Percentiles rank a stretch among this genome's conserved stretches.
These are phyloP conservation scores for Nomada goodeniana DNA, from an alignment of 2,888 invertebrate species.

Conservation along the genomic window DNA sequence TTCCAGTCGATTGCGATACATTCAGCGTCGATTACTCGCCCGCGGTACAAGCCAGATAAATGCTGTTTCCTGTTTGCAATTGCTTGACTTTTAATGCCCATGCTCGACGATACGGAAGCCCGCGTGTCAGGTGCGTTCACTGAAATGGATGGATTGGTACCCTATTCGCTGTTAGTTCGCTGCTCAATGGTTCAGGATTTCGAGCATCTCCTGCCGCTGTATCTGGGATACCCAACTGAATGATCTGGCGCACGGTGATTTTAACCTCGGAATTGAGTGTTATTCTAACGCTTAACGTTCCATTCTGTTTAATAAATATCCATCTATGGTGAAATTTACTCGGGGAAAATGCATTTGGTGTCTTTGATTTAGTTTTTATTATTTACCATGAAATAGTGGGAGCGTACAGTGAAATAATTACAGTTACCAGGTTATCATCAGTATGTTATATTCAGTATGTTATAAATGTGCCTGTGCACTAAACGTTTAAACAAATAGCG, in stretches of 20 bases:
- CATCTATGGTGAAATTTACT: no score
- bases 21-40: slow-evolving; percentile 35
- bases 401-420: no score
- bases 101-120: slow-evolving; percentile 34
- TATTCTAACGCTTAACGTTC: no score
- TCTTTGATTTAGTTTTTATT: no score
- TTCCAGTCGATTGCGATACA: slow-evolving; percentile 23
- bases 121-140: slow-evolving; percentile 3
- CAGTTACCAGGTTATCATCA: no score
- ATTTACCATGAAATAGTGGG: no score
- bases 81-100: slow-evolving; percentile 49
- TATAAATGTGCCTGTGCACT: no score
- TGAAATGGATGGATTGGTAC: slow-evolving; percentile 26
- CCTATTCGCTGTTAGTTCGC: slow-evolving; percentile 12
- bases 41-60: slow-evolving; percentile 8
- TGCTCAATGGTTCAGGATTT: not conserved
- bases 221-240: not conserved
- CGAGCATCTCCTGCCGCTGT: not conserved
- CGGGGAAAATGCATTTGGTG: no score
- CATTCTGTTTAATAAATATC: no score
- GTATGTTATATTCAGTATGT: no score
- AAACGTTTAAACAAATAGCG: no score
- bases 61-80: slow-evolving; percentile 41
- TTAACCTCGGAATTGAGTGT: no score
- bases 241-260: not conserved